A percentile compares a stretch with the other conserved stretches of the same genome.
These are phyloP conservation scores for Peucedramus taeniatus DNA, from an alignment of 2,113 vertebrate genomes.

Conservation along the genomic window DNA sequence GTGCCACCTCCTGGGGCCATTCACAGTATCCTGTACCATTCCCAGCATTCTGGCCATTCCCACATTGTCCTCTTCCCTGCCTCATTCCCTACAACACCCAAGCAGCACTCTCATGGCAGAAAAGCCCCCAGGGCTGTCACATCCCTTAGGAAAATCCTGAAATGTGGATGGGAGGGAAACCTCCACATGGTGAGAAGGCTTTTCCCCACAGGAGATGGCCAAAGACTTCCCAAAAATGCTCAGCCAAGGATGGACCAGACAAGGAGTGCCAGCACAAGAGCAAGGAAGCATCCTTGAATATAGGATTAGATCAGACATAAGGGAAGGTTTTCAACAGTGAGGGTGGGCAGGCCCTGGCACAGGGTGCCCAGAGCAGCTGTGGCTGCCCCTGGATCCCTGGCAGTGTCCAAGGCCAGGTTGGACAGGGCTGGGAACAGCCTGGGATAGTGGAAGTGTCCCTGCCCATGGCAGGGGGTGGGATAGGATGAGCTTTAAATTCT, in stretches of 20 bases:
- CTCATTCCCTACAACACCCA: background rate
- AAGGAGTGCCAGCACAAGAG: background rate
- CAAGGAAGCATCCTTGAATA: background rate
- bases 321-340: background rate
- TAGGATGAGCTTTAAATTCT: background rate
- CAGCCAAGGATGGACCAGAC: background rate
- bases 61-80: background rate
- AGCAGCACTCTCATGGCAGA: background rate
- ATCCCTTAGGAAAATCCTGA: background rate
- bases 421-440: background rate
- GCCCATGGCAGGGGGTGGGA: background rate
- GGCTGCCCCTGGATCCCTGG: background rate
- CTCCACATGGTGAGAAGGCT: accelerated
- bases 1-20: background rate
- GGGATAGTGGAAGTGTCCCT: background rate
- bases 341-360: background rate
- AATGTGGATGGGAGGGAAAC: accelerated
- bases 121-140: accelerated
- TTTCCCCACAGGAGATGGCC: background rate
- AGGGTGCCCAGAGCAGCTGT: background rate
- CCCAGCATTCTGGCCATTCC: background rate
- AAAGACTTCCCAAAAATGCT: background rate
- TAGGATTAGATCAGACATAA: background rate
- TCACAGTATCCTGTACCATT: background rate
- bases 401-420: accelerated